Percentiles rank a stretch among this genome's conserved stretches.
Conservation (phyloP, 2,113 vertebrate genomes). For the Lampris incognitus region DNA sequence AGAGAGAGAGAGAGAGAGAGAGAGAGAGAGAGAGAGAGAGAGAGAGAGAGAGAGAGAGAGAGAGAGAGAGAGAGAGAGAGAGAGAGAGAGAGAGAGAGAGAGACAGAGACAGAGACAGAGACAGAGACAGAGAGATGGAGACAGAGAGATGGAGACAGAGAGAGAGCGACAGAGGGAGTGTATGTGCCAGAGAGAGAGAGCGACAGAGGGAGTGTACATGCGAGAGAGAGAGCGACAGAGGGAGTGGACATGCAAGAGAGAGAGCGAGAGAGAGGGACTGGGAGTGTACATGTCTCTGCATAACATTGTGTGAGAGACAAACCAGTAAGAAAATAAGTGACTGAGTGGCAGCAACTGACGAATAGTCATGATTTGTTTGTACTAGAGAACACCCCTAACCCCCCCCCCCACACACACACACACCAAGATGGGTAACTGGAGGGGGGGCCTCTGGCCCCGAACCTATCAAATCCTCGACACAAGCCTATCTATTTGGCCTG, state of each 20-base stretch:
- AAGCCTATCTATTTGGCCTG: conserved; percentile 69
- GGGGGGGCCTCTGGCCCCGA: conserved; percentile 67
- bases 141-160: too few relatives aligned
- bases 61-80: too few relatives aligned
- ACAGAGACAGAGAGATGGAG: too few relatives aligned
- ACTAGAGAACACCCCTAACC: conserved; percentile 32
- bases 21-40: too few relatives aligned
- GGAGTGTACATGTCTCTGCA: conserved; percentile 1
- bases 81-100: not conserved
- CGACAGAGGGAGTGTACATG: not conserved
- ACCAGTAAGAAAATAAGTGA: conserved; percentile 68
- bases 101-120: too few relatives aligned
- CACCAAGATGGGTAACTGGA: conserved; percentile 35
- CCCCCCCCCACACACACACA: conserved; percentile 34
- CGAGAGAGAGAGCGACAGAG: too few relatives aligned
- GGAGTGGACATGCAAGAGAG: too few relatives aligned
- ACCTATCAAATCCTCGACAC: conserved; percentile 72
- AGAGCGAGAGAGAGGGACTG: not conserved
- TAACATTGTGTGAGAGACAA: conserved; percentile 24
- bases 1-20: too few relatives aligned
- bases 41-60: too few relatives aligned
- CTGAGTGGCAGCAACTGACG: conserved; percentile 75
- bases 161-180: too few relatives aligned
- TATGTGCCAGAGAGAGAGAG: too few relatives aligned
- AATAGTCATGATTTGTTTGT: conserved; percentile 80